Percentiles rank a stretch among this genome's conserved stretches.
phyloP scores from a whole-genome alignment of 2,888 invertebrate species.

The Leucoma salicis region DNA sequence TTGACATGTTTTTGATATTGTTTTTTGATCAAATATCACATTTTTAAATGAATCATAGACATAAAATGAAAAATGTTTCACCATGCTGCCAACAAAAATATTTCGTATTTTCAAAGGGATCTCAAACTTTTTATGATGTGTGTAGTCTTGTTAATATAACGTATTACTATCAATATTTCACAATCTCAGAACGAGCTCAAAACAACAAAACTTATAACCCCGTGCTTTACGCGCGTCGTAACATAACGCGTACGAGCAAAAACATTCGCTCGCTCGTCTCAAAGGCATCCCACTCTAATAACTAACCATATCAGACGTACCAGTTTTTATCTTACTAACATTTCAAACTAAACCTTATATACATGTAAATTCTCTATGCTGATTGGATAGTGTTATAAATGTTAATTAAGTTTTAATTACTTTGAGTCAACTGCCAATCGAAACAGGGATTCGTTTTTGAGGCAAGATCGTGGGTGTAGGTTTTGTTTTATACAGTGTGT shows the following conservation, averaged over 20 bases:
- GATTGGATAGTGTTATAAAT: slow-evolving; percentile 54
- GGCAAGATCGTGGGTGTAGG: slow-evolving; percentile 18
- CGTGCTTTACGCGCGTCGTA: slow-evolving; percentile 49
- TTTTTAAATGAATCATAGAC: too few relatives aligned
- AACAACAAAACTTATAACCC: slow-evolving; percentile 10
- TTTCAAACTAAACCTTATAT: slow-evolving; percentile 38
- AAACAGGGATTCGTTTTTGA: slow-evolving; percentile 14
- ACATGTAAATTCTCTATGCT: slow-evolving; percentile 44
- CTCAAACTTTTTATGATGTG: too few relatives aligned
- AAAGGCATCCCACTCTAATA: slow-evolving; percentile 65
- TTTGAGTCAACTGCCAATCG: slow-evolving; percentile 39
- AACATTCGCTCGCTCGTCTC: slow-evolving; percentile 39
- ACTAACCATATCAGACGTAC: slow-evolving; percentile 62
- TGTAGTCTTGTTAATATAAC: too few relatives aligned
- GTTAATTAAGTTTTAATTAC: slow-evolving; percentile 52
- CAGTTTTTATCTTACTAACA: slow-evolving; percentile 49
- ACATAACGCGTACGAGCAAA: slow-evolving; percentile 44
- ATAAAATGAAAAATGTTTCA: too few relatives aligned
- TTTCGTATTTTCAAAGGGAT: too few relatives aligned
- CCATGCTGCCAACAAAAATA: too few relatives aligned
- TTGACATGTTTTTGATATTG: too few relatives aligned
- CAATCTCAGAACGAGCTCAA: too few relatives aligned
- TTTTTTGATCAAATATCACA: too few relatives aligned
- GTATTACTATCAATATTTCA: too few relatives aligned
- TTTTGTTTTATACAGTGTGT: too few relatives aligned